These are phyloP conservation scores for Leptinotarsa lineolata DNA, from an alignment of 1,140 invertebrate genomes.

Conservation along the genomic window DNA sequence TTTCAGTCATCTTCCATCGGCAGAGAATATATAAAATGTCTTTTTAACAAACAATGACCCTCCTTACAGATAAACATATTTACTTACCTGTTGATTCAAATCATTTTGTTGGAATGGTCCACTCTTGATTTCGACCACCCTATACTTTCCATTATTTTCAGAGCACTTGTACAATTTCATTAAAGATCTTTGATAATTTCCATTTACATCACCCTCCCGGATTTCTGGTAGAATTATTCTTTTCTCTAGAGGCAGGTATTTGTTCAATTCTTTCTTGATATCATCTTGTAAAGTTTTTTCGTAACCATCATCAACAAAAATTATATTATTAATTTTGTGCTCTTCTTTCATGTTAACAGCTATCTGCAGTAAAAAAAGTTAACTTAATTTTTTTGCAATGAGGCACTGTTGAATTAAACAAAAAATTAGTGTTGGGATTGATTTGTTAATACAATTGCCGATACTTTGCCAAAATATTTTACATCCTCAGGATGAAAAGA, in stretches of 20 bases:
- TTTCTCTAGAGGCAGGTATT: constrained; percentile 68
- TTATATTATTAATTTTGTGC: constrained; percentile 61
- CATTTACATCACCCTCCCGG: constrained; percentile 51
- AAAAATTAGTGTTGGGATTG: not conserved
- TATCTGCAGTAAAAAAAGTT: constrained; percentile 50
- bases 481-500: no score
- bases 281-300: constrained; percentile 71
- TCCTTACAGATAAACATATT: no score
- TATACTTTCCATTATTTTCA: constrained; percentile 79
- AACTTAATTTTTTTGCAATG: not conserved
- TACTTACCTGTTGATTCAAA: constrained; percentile 70
- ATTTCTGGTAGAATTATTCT: constrained; percentile 63
- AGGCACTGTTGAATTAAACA: not conserved
- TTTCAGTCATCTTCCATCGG: no score
- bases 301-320: constrained; percentile 84
- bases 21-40: no score
- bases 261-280: constrained; percentile 70
- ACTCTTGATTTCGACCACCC: constrained; percentile 84
- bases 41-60: no score
- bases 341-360: constrained; percentile 56
- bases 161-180: constrained; percentile 73
- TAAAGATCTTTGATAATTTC: constrained; percentile 51
- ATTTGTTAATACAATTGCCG: not conserved
- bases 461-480: no score
- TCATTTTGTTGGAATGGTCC: constrained; percentile 81